Evolutionary conservation across 2,888 invertebrate species (phyloP), one percentile per base, ranked within the genome.

Genomic region (Rhodophaea formosa): DNA sequence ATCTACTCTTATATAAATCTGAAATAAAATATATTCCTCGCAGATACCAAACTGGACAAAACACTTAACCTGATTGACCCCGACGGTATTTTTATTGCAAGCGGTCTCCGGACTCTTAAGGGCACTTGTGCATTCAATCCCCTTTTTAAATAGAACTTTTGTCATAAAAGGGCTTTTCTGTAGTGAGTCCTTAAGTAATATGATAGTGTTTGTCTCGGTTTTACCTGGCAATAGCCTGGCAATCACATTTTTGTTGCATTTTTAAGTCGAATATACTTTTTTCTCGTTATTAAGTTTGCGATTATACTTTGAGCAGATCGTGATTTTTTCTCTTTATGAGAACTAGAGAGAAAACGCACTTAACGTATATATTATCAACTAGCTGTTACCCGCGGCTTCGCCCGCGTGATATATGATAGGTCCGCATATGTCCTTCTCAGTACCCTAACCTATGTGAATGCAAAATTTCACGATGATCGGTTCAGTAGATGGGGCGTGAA

Each of bases 51-150:
- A 68, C 62, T 65, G 83, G 83, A 82, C 82, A 79, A 75, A 78
- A 83, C 85, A 84, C 85, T 85, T 82, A 83, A 82, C 84, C 81
- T 84, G 84, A 85, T 85, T 86, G 86, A 85, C 85, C 86, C 82
- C 72, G 71, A 61, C 70, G 84, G 86, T 84, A 85, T 85, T 86
- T 86, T 84, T 86, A 85, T 86, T 85, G 82, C 84, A 72, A 70
- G 64, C 69, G 72, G 70, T 67, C 72, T 62, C 59, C 66, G 72
- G 71, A 70, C 74, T 75, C 74, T 64, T 56, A 70, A 73, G 76
- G 66, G 69, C 72, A 68, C 74, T 74, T 70, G 67, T 69, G 70
- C 69, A 68, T 72, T 71, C 71, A 68, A 72, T 74, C 70, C 67
- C 59, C 59, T 66, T 69, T 62, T 66, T 72, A 63, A 63, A 67